Evolutionary conservation across 2,797 vertebrate genomes (phyloP).

Genomic region (Nyctalus aviator): DNA sequence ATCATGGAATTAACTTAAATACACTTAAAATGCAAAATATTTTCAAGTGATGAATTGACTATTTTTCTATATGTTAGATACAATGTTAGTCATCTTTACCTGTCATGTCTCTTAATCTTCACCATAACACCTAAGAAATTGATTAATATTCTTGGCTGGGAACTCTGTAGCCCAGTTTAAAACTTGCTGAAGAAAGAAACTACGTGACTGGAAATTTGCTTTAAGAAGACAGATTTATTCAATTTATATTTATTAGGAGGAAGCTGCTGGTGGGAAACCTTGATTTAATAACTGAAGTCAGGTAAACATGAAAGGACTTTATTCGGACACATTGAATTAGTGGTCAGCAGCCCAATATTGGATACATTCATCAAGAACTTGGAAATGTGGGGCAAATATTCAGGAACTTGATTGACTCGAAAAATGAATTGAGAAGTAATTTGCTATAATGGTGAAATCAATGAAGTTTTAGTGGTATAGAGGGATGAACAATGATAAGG

Average conservation of each 20-base stretch:
- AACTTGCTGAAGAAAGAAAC: not conserved
- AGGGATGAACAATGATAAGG: not conserved
- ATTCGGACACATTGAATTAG: not conserved
- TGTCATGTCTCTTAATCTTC: not conserved
- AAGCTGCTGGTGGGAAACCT: not conserved
- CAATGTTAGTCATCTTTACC: not conserved
- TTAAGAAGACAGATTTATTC: conserved; percentile 12
- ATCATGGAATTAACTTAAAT: conserved; percentile 52
- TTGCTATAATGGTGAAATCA: not conserved
- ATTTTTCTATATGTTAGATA: not conserved
- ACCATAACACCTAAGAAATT: not conserved
- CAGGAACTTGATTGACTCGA: not conserved
- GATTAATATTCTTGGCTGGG: not conserved
- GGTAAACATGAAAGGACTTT: not conserved
- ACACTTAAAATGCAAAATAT: conserved; percentile 7
- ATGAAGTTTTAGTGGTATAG: not conserved
- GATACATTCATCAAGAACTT: not conserved
- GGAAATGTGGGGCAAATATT: not conserved
- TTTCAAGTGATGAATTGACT: conserved; percentile 44
- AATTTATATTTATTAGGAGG: conserved; percentile 33
- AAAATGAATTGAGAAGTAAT: not conserved
- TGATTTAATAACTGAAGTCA: conserved; percentile 28
- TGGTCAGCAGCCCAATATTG: not conserved
- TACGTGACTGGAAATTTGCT: not conserved
- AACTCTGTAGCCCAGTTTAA: conserved; percentile 13